Conservation (phyloP, 2,888 invertebrate genomes). For the Hyposoter didymator region DNA sequence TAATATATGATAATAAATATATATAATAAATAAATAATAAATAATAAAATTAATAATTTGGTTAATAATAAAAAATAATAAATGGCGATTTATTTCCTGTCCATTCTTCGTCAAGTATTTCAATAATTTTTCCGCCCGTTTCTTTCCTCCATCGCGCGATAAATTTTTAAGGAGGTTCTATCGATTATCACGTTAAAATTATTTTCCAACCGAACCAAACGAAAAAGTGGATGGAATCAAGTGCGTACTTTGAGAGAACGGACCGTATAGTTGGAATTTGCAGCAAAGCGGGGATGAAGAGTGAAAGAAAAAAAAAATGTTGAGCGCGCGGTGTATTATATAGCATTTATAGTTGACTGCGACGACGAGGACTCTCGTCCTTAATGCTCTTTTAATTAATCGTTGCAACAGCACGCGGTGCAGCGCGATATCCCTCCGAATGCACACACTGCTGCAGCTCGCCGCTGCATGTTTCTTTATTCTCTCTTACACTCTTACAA, state of each 20-base stretch:
- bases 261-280: constrained; percentile 35
- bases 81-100: no score
- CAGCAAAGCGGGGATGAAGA: constrained; percentile 18
- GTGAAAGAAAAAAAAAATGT: constrained; percentile 17
- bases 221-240: not conserved
- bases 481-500: not conserved
- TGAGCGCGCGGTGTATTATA: not conserved
- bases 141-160: no score
- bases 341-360: constrained; percentile 45
- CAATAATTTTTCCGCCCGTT: no score
- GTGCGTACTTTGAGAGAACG: not conserved
- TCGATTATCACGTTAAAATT: no score
- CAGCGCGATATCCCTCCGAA: constrained; percentile 52
- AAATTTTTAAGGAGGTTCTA: no score
- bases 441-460: constrained; percentile 19
- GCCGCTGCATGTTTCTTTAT: constrained; percentile 4
- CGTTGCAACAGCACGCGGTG: constrained; percentile 62
- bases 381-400: constrained; percentile 73
- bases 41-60: not conserved
- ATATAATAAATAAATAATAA: constrained; percentile 16
- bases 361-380: constrained; percentile 65
- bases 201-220: no score
- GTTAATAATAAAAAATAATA: no score
- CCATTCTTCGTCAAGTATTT: no score
- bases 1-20: not conserved